Conservation (phyloP, 2,113 vertebrate genomes). For the Sander vitreus region DNA sequence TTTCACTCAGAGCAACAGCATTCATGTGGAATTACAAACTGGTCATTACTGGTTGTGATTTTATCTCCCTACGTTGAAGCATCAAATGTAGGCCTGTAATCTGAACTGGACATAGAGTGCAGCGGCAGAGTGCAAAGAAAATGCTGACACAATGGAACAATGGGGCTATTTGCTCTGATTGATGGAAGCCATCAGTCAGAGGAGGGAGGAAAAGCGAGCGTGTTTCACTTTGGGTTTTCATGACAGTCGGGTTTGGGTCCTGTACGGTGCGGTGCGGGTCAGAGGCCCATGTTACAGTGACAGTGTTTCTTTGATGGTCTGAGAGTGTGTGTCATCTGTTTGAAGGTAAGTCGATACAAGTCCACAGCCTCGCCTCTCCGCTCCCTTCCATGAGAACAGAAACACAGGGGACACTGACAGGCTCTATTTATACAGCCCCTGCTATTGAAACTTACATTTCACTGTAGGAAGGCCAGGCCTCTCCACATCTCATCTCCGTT, state of each 20-base stretch:
- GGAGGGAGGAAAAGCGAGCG: background rate
- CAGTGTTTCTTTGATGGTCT: slow-evolving; percentile 32
- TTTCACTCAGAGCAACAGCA: slow-evolving; percentile 43
- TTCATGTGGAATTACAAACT: slow-evolving; percentile 27
- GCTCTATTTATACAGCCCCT: slow-evolving; percentile 39
- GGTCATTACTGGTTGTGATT: background rate
- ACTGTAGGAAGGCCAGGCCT: slow-evolving; percentile 33
- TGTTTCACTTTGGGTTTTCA: slow-evolving; percentile 28
- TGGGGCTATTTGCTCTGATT: slow-evolving; percentile 58
- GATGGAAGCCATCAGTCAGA: slow-evolving; percentile 58
- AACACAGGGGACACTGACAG: slow-evolving; percentile 40
- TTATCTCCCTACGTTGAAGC: background rate
- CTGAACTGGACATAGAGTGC: slow-evolving; percentile 18
- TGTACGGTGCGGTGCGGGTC: background rate
- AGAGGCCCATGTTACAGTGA: slow-evolving; percentile 36
- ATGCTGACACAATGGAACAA: slow-evolving; percentile 64
- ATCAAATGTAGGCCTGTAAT: slow-evolving; percentile 11
- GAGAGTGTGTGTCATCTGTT: slow-evolving; percentile 38
- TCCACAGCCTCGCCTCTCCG: slow-evolving; percentile 36
- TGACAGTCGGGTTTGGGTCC: slow-evolving; percentile 20
- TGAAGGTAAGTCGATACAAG: slow-evolving; percentile 74
- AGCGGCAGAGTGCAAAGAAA: slow-evolving; percentile 44
- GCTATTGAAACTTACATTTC: slow-evolving; percentile 21
- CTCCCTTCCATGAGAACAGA: slow-evolving; percentile 39
- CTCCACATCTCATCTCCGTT: slow-evolving; percentile 13